Evolutionary conservation across 1,140 invertebrate genomes (phyloP), one percentile per base, ranked within the genome.

Genomic region (Agrypnia vestita): DNA sequence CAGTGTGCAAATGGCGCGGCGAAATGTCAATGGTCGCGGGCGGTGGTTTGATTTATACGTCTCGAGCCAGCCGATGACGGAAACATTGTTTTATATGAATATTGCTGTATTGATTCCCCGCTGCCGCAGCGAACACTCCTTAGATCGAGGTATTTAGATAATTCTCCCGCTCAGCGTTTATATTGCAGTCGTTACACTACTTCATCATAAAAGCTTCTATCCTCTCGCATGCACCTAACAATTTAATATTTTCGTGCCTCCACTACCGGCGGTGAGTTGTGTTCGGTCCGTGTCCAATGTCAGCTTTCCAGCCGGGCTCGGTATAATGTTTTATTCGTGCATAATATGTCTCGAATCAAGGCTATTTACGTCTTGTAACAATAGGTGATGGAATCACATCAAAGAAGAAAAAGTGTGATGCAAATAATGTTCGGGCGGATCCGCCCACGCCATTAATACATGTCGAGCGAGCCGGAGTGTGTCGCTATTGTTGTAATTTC

Each of bases 401-500:
- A 77, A 64, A 67, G 13, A 19, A 76, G 49, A 71, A 56, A 35
- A 56, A 78, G 19, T 71, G 64, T 56, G 69, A 79, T 79, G 77
- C 77, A 79, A 79, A 79, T 79, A 59, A 61, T 73, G 77, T 53
- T 61, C 77, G 55, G 56, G 46, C 17, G 61, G 44, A 73, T 35
- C 55, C 77, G 55, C 77, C 77, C 69, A 79, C 77, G 46, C 56
- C 56, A 73, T 79, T 51, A 51, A 67, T 67, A 56, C 64, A 53
- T 64, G 62, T 71, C 76, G 67, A 53, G 59, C 47, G 72, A 62
- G 49, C 15, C 19, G 43, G 35, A 56, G 71, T 74, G 47, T 64
- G 53, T 53, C 25, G 25, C 53, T 59, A 78, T 71, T 78, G 67
- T 72, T 78, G 51, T 69, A 78, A 64, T 78, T 81, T 81, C 76